Base-by-base conservation (phyloP, 1,140 invertebrate genomes). In the Caenorhabditis briggsae region DNA sequence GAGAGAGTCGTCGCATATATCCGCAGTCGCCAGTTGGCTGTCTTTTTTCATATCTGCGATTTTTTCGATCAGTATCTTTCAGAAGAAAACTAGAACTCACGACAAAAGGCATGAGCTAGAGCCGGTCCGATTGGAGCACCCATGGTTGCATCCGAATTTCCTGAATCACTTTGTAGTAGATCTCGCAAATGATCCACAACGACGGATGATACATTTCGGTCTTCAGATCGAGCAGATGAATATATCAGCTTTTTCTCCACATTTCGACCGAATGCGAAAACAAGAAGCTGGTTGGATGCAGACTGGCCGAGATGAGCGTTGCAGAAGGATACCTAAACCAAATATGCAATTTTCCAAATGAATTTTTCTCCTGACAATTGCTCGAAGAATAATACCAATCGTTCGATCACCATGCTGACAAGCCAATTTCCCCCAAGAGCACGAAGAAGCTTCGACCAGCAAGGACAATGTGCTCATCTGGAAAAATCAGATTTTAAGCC, bases 241-340 rank as follows among this genome's bases (percentile, higher is more conserved):
- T 58, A 78, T 58, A 82, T 55, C 53, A 87, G 58, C n/a, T 83
- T 83, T 20, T 84, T 87, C 25, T 70, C 53, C 3, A 83, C 25
- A 23, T 70, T 48, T 20, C 46, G n/a, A 8, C 56, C 86, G 20
- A 82, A 87, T 23, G 55, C 70, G 23, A 84, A 87, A 11, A 87
- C 46, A 9, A 84, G 70, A 25, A 87, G 43, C 33, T 82, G 64
- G 56, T 87, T 87, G 11, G n/a, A 48, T 14, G 65, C 25, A 2
- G 86, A 56, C 33, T 87, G 33, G 5, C 84, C 87, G 11, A 87
- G 55, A 82, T 87, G 83, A 8, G 83, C 82, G 53, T 87, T 87
- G 14, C 84, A 84, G 83, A 84, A 87, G 12, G 86, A 82, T 8
- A 83, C 56, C 85, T 86, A 18, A 58, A 83, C 41, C 9, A n/a